Evolutionary conservation across 2,797 vertebrate genomes (phyloP).

Genomic region (Rhinella marina): DNA sequence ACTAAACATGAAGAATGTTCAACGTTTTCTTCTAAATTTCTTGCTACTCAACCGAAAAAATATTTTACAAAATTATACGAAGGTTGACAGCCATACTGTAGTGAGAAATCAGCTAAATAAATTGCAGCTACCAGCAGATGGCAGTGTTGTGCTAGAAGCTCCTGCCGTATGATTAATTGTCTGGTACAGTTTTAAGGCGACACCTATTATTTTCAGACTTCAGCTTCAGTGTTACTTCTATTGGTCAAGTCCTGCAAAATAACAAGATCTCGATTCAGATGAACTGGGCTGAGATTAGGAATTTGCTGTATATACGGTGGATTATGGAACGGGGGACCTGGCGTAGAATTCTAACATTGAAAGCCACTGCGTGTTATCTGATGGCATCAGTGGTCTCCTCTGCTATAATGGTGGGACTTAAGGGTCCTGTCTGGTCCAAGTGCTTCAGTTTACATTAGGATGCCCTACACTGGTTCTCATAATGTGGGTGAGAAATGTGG

Average conservation of each 20-base stretch:
- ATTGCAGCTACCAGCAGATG: slow-evolving; percentile 34
- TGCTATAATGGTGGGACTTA: background rate
- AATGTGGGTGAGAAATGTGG: background rate
- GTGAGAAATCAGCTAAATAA: background rate
- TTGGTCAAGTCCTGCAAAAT: background rate
- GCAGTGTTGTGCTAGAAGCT: slow-evolving; percentile 29
- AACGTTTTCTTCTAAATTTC: no score
- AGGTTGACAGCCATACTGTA: background rate
- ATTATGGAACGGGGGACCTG: background rate
- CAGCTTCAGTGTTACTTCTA: background rate
- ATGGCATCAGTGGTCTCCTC: background rate
- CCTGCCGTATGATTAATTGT: background rate
- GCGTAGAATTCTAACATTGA: background rate
- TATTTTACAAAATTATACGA: background rate
- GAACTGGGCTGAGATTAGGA: background rate
- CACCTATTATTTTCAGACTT: background rate
- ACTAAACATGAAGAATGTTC: no score
- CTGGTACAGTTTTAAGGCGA: background rate
- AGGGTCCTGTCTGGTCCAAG: background rate
- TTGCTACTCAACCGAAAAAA: no score
- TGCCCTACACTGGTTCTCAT: background rate
- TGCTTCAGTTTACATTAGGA: background rate
- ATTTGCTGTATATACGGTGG: background rate
- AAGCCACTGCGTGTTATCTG: background rate
- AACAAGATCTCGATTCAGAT: background rate